These are phyloP conservation scores for Poecile montanus DNA, from an alignment of 2,797 vertebrate genomes.

Conservation along the genomic window DNA sequence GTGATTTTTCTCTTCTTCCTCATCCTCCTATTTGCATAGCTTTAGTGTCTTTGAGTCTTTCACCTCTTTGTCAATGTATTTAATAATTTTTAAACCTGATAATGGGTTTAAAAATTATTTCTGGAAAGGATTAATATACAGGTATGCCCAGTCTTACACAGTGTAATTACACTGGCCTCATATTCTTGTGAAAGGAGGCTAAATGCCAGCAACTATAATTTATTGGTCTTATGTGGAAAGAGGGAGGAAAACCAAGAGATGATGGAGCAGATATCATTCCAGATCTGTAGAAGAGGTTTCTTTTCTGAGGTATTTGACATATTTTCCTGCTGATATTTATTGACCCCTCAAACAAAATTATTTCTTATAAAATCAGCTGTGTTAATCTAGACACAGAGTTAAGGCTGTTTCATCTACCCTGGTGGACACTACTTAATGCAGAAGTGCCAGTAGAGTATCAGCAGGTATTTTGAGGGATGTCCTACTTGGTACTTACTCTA, in stretches of 20 bases:
- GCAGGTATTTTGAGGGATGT: background rate
- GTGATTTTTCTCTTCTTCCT: background rate
- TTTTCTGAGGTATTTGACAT: background rate
- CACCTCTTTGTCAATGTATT: background rate
- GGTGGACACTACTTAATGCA: background rate
- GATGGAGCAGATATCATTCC: background rate
- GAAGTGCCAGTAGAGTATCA: background rate
- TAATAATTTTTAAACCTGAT: background rate
- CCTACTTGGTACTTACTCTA: background rate
- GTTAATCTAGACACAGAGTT: background rate
- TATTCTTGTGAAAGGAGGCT: background rate
- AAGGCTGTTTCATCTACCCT: background rate
- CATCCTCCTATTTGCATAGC: background rate
- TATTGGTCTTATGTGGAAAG: background rate
- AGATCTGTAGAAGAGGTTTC: background rate
- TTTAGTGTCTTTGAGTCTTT: background rate
- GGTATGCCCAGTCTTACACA: background rate
- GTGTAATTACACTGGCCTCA: background rate
- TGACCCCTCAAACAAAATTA: background rate
- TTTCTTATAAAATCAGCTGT: background rate
- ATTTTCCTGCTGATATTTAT: background rate
- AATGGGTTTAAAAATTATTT: background rate
- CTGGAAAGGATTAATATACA: background rate
- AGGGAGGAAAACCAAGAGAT: background rate
- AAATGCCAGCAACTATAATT: background rate